These are phyloP conservation scores for Geococcyx californianus DNA, from an alignment of 2,113 vertebrate species.

Conservation along the genomic window DNA sequence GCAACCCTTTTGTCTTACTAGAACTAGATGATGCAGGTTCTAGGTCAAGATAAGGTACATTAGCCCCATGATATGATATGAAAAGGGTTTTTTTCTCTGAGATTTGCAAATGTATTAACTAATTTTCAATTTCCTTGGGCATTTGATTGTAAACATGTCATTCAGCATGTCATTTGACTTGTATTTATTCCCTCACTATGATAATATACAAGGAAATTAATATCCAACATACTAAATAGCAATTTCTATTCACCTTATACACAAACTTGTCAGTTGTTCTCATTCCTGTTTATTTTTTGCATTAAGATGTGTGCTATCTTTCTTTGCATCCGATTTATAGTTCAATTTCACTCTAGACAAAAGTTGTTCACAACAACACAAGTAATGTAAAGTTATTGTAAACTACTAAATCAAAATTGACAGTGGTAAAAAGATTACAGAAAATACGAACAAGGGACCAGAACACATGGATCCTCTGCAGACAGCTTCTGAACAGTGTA, in stretches of 20 bases:
- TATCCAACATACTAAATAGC: neutral
- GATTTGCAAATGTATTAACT: neutral
- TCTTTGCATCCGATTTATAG: neutral
- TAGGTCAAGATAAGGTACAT: neutral
- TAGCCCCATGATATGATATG: neutral
- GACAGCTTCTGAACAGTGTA: neutral
- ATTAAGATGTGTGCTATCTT: too few relatives aligned
- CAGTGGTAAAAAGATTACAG: neutral
- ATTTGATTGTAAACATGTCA: neutral
- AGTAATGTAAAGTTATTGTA: neutral
- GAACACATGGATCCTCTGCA: neutral
- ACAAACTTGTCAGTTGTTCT: neutral
- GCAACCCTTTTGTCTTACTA: neutral
- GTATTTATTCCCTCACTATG: neutral
- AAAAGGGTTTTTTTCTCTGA: neutral
- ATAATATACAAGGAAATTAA: neutral
- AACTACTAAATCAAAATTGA: neutral
- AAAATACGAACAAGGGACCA: neutral
- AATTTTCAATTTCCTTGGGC: neutral
- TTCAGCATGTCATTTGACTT: neutral
- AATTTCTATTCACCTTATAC: neutral
- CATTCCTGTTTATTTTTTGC: neutral
- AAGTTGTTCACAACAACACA: neutral
- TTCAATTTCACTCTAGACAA: neutral
- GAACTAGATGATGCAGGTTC: neutral